Evolutionary conservation across 2,113 vertebrate species (phyloP).

Genomic region (Mus pahari): DNA sequence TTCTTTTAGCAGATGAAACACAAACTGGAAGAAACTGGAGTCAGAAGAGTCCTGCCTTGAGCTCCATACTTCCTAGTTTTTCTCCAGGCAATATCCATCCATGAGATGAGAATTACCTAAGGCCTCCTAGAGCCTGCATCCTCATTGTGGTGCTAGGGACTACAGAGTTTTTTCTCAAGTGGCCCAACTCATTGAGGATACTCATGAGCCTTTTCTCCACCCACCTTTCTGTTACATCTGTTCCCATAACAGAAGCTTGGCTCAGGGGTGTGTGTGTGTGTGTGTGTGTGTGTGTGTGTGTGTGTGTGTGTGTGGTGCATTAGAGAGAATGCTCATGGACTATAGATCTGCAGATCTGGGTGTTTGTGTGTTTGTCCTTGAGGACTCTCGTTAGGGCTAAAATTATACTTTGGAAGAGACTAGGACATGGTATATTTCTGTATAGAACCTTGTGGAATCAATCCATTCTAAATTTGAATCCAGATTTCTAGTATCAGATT

Average conservation of each 20-base stretch:
- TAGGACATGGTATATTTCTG: neutral
- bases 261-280: too few relatives aligned
- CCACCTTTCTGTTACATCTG: neutral
- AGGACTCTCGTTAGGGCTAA: neutral
- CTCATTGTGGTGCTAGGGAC: neutral
- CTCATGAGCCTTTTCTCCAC: neutral
- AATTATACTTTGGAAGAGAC: neutral
- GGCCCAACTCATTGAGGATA: neutral
- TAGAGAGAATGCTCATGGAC: neutral
- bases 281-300: too few relatives aligned
- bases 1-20: neutral
- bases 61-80: neutral
- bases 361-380: too few relatives aligned
- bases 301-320: too few relatives aligned
- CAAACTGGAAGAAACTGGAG: neutral
- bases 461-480: neutral
- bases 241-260: neutral
- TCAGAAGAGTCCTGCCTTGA: neutral
- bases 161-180: neutral
- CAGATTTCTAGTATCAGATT: neutral
- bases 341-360: neutral
- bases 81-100: neutral
- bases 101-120: neutral
- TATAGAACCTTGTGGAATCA: neutral
- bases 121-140: neutral